Evolutionary conservation across 2,888 invertebrate genomes (phyloP).

Genomic region (Lydus trimaculatus): DNA sequence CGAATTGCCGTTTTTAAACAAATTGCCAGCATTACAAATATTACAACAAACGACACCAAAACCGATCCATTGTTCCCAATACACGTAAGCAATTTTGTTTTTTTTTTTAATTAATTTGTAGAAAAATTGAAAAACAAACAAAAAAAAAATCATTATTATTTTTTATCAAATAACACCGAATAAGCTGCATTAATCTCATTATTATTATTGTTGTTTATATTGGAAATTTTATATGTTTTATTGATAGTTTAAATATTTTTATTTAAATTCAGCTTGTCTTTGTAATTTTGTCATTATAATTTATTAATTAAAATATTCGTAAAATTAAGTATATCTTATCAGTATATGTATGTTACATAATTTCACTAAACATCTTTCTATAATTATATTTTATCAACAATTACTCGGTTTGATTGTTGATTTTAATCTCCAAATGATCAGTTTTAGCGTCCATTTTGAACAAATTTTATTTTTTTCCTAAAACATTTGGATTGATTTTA

Average conservation of each 20-base stretch:
- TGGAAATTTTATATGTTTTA: background rate
- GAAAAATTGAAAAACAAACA: background rate
- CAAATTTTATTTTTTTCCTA: no score
- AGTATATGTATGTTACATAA: background rate
- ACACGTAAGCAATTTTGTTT: conserved; percentile 24
- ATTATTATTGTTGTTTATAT: background rate
- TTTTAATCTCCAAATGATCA: no score
- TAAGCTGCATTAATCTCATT: background rate
- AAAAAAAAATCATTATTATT: background rate
- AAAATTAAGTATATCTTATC: background rate
- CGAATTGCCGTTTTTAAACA: conserved; percentile 18
- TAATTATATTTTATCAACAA: background rate
- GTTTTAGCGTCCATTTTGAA: no score
- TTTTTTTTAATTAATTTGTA: background rate
- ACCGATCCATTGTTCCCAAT: conserved; percentile 21
- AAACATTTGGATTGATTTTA: no score
- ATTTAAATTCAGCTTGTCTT: background rate
- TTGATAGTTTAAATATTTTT: background rate
- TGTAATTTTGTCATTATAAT: background rate
- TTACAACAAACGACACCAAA: conserved; percentile 14
- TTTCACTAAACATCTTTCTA: background rate
- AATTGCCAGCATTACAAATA: conserved; percentile 9
- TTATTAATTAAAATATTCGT: background rate
- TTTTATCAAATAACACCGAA: background rate
- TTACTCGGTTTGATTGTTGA: background rate